Evolutionary conservation across 2,113 vertebrate species (phyloP), one percentile per base, ranked within the genome.

Genomic region (Microtus richardsoni): DNA sequence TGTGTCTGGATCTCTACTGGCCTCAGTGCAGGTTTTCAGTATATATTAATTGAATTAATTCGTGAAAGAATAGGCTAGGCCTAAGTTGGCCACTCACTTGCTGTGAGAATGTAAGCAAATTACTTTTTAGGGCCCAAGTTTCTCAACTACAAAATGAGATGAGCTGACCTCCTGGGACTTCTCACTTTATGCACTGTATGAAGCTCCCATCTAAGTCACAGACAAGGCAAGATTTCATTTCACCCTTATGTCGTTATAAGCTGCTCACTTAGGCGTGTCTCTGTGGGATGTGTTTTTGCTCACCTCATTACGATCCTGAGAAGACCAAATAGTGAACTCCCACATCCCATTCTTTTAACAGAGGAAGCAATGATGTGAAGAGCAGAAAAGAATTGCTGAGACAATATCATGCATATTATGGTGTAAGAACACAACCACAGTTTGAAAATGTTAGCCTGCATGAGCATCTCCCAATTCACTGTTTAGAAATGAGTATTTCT

Each of bases 241-340:
- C 88, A 77, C 14, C 36, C 41, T 13, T 39, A 39, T 86, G 11
- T 54, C 60, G 11, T 24, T 87, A 9, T 41, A 91, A 89, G 73
- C 82, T 96, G 58, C 36, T 71, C 86, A 94, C 49, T 58, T 78
- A 95, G 90, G 39, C 28, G 68, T 64, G 12, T 1, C 17, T 58
- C 47, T 70, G 0, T 26, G 71, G 26, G 58, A 22, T 79, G 13
- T 12, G 28, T 16, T 86, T 88, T 47, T 64, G 13, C 66, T 91
- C 73, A 21, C 36, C 21, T 30, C 52, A 49, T 84, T 91, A 60
- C 5, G 44, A 70, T 10, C 47, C 91, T 93, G 78, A 39, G 88
- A 84, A 92, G 85, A 92, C 24, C 91, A 44, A 64, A 47, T 74
- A 68, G 92, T 73, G 84, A 87, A 80, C 39, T 79, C 75, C 79